Percentiles rank a stretch among this genome's conserved stretches.
These are phyloP conservation scores for Fulmarus glacialis DNA, from an alignment of 2,113 vertebrate genomes.

Conservation along the genomic window DNA sequence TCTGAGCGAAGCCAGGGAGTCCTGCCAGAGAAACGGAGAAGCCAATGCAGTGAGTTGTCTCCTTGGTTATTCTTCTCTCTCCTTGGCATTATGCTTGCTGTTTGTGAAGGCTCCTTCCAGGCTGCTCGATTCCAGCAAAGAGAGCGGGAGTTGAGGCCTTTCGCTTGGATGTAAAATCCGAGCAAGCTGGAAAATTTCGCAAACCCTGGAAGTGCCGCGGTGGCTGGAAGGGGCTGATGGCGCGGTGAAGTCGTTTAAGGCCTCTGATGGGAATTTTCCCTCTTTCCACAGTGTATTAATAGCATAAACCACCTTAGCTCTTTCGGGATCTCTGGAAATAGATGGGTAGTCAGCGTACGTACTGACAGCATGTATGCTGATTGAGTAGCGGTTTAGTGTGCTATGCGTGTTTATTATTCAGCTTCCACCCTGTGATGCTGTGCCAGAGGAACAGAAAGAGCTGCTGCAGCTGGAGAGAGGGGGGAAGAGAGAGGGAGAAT, in stretches of 20 bases:
- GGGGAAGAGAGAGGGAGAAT: not conserved
- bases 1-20: slow-evolving; percentile 63
- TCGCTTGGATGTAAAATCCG: not conserved
- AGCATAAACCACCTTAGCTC: slow-evolving; percentile 8
- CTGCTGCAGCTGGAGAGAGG: not conserved
- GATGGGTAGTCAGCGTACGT: not conserved
- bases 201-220: not conserved
- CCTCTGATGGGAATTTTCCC: not conserved
- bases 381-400: not conserved
- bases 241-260: not conserved
- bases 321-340: not conserved
- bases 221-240: not conserved
- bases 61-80: slow-evolving; percentile 53
- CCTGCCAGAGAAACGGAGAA: slow-evolving; percentile 45
- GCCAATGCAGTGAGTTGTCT: slow-evolving; percentile 58
- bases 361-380: not conserved
- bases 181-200: not conserved
- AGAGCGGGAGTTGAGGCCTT: not conserved
- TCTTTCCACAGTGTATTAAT: not conserved
- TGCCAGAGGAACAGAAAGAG: slow-evolving; percentile 14
- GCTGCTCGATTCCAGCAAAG: not conserved
- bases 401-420: not conserved
- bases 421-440: not conserved
- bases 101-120: slow-evolving; percentile 35
- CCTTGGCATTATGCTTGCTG: slow-evolving; percentile 34